Evolutionary conservation across 2,888 invertebrate genomes (phyloP).

Genomic region (Glyphotaelius pellucidus): DNA sequence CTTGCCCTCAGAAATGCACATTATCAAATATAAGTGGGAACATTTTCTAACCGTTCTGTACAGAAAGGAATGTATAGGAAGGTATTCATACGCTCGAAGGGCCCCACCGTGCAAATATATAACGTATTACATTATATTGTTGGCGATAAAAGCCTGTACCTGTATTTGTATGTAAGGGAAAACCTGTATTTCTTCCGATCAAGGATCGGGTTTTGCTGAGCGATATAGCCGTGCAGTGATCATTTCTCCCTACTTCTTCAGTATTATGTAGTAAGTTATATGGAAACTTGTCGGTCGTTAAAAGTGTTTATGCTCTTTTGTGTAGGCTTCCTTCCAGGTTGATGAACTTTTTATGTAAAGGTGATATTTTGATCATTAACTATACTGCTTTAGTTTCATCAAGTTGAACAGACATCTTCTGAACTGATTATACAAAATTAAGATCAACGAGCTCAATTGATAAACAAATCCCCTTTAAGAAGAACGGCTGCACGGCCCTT

Average conservation of each 20-base stretch:
- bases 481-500: too few species aligned
- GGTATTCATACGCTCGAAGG: not conserved
- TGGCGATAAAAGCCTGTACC: not conserved
- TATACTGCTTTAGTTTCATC: too few species aligned
- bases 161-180: too few species aligned
- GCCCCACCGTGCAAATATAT: not conserved
- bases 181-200: not conserved
- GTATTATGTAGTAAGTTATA: not conserved
- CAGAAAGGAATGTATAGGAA: not conserved
- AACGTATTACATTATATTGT: not conserved
- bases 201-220: not conserved
- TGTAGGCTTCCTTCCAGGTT: not conserved
- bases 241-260: not conserved
- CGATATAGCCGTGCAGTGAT: not conserved
- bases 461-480: too few species aligned
- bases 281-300: not conserved
- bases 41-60: not conserved
- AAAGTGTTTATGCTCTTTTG: too few species aligned
- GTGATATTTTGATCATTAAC: not conserved
- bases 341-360: not conserved
- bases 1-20: not conserved
- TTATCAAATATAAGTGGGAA: too few species aligned
- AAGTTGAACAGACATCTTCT: too few species aligned
- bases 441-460: too few species aligned
- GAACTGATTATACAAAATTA: too few species aligned